Base-by-base conservation (phyloP, 2,797 vertebrate species). In the Crocidura indochinensis region DNA sequence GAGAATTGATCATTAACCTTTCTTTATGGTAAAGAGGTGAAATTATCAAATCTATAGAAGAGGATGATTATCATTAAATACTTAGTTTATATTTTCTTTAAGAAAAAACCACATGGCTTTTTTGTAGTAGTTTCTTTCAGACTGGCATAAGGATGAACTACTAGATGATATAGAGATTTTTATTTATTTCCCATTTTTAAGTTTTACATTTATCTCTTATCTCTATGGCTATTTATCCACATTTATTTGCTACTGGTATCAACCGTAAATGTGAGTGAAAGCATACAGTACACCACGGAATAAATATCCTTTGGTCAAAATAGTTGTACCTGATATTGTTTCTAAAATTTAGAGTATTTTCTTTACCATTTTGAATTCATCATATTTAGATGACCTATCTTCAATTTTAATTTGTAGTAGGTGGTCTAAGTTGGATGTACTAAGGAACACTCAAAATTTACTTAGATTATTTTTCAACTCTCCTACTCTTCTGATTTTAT, bases 41-140 rank as follows among this genome's bases (percentile, higher is more conserved):
- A 46, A 31, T 85, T 60, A 3, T 11, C 26, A 84, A 31, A 17
- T 11, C 3, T 26, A 6, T 84, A 15, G 20, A 67, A 31, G 46
- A 26, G 8, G 6, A 64, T 4, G 2, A 2, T 38, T 20, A 65
- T 67, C 81, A 10, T 67, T 47, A 71, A 14, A 14, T 46, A 12
- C 14, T 87, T 51, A 81, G 10, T 51, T 15, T 69, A 31, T 44
- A 14, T 92, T 87, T 87, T 75, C 15, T 84, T 87, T 49, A 64
- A 12, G 75, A 8, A 84, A 81, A 17, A 76, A 68, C 12, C 3
- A 1, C 80, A 22, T 81, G 6, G 31, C 14, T 56, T 73, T 84
- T 83, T 77, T 64, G 10, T 87, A 88, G 29, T 68, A 31, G 19
- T 68, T 68, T 71, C 44, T 87, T 51, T 64, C 4, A 22, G 91